Base-by-base conservation (phyloP, 1,140 invertebrate genomes). In the Rhyacophila brunnea region DNA sequence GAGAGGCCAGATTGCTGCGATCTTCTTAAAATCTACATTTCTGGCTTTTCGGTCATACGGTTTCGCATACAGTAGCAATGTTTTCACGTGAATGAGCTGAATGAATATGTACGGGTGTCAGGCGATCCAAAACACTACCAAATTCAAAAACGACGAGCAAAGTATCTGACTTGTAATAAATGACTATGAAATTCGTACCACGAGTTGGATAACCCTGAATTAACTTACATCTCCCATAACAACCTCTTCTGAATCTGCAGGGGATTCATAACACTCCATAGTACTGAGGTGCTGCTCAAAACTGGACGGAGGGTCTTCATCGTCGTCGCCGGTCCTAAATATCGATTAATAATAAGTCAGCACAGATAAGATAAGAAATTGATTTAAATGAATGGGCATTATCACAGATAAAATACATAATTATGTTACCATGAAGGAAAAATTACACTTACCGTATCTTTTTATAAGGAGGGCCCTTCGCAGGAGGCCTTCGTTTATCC, bases 261-360 rank as follows among this genome's bases (percentile, higher is more conserved):
- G 49, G n/a, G 75, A 73, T 59, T 83, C 81, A 51, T 77, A 68
- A 32, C 69, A 71, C 60, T 84, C 81, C 78, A 87, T 85, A 9
- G 70, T 75, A 17, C 83, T 83, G 54, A 86, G 67, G 61, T 84
- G 81, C 0, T 81, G 77, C 70, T 87, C 85, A 70, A 87, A 87
- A 43, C 70, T 79, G 38, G 78, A 75, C 4, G 77, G 74, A 49
- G 71, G 65, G 43, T 77, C 72, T 56, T 80, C 79, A 19, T 81
- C 80, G 55, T 86, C 83, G 47, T 87, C 82, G 0, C 80, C 54
- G 35, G 38, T 62, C 32, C 40, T 57, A 40, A 28, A 34, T 35
- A 53, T 28, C 9, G 23, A 28, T 28, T 28, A 28, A 28, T 28
- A n/a, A n/a, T n/a, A n/a, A n/a, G n/a, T n/a, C 11, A 50, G 34